phyloP scores from a whole-genome alignment of 92 coral and sea anemone species.

The Porites divaricata region DNA sequence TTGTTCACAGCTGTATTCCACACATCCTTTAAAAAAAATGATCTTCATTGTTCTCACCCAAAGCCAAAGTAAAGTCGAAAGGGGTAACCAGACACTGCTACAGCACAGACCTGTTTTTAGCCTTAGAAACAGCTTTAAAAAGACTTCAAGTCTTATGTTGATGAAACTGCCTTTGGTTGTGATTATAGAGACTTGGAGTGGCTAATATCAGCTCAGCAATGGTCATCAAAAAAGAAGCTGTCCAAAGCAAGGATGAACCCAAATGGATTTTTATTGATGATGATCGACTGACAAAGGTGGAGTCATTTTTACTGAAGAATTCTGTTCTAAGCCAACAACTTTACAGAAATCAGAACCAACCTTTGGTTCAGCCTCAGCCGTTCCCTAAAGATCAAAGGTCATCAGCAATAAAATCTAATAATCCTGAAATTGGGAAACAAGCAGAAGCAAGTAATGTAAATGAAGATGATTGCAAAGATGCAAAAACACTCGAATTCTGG shows the following conservation, averaged over 20 bases:
- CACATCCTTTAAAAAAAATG: too few relatives aligned
- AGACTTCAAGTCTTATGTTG: background rate
- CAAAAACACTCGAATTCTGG: slow-evolving; percentile 6
- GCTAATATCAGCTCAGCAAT: slow-evolving; percentile 59
- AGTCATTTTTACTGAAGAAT: slow-evolving; percentile 46
- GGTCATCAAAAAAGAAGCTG: slow-evolving; percentile 72
- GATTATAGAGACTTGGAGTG: slow-evolving; percentile 37
- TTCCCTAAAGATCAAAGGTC: background rate
- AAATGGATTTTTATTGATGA: slow-evolving; percentile 68
- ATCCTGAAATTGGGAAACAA: background rate
- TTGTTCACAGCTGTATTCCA: too few relatives aligned
- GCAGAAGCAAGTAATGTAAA: background rate
- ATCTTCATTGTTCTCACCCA: too few relatives aligned
- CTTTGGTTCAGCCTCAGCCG: background rate
- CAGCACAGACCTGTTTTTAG: too few relatives aligned
- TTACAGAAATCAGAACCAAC: background rate
- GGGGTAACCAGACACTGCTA: too few relatives aligned
- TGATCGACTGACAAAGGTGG: slow-evolving; percentile 58
- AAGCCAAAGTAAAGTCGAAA: too few relatives aligned
- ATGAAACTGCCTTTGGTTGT: background rate
- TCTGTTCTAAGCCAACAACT: slow-evolving; percentile 42
- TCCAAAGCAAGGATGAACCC: slow-evolving; percentile 80
- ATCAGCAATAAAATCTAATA: background rate
- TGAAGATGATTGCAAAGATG: background rate
- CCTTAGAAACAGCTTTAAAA: too few relatives aligned